Evolutionary conservation across 2,113 vertebrate species (phyloP).

Genomic region (Noturus placidus): DNA sequence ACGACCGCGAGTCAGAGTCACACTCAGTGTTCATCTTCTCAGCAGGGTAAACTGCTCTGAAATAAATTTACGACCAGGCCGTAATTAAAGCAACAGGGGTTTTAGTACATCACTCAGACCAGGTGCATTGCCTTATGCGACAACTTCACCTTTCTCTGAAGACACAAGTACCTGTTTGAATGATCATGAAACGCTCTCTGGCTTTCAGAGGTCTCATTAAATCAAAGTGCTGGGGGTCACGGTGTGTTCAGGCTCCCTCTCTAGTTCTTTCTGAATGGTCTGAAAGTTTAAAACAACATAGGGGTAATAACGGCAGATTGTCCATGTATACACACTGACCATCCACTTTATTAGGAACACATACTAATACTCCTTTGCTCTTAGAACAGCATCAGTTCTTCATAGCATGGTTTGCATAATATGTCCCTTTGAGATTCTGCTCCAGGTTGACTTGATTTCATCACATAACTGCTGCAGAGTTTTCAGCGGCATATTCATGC

Average conservation of each 20-base stretch:
- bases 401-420: background rate
- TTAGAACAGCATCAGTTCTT: background rate
- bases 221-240: background rate
- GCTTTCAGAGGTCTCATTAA: constrained; percentile 19
- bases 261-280: background rate
- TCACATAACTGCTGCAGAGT: background rate
- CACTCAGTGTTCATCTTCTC: constrained; percentile 4
- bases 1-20: constrained; percentile 23
- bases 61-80: constrained; percentile 33
- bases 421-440: background rate
- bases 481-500: background rate
- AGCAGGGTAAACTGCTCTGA: background rate
- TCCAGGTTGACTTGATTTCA: background rate
- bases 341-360: background rate
- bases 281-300: constrained; percentile 11
- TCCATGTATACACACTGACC: background rate
- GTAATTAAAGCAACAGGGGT: constrained; percentile 32
- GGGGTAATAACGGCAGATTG: background rate
- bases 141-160: constrained; percentile 10
- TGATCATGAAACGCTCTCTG: background rate
- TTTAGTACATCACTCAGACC: constrained; percentile 29
- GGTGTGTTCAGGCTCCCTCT: background rate
- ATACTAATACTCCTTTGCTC: background rate
- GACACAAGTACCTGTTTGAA: background rate
- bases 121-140: background rate